phyloP scores from a whole-genome alignment of 64 coral and sea anemone species.

The Pocillopora verrucosa region DNA sequence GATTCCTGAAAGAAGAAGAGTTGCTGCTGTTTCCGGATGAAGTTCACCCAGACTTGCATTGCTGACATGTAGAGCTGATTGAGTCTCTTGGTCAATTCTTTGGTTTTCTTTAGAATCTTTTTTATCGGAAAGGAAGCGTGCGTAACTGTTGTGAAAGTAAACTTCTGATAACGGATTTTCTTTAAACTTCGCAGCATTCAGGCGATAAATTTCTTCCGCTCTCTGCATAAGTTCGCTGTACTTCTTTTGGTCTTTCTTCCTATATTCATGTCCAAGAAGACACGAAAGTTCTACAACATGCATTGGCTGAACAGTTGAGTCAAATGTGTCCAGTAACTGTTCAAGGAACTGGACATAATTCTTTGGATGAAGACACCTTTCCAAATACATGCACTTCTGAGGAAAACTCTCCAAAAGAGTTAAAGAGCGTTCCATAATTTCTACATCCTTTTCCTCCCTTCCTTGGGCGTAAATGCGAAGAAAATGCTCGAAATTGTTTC shows the following conservation, averaged over 20 bases:
- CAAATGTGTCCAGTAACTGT: not conserved
- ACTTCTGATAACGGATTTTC: not conserved
- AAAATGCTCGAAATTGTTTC: conserved; percentile 41
- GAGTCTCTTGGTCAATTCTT: not conserved
- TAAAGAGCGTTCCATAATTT: not conserved
- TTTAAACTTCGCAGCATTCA: not conserved
- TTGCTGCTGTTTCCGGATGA: conserved; percentile 10
- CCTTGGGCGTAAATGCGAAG: not conserved
- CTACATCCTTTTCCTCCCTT: not conserved
- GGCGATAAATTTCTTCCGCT: not conserved
- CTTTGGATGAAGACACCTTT: conserved; percentile 38
- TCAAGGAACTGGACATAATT: conserved; percentile 1
- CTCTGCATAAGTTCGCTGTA: conserved; percentile 13
- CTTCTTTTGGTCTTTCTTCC: conserved; percentile 2
- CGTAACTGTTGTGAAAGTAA: conserved; percentile 8
- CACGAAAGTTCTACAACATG: conserved; percentile 25
- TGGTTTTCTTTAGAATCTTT: not conserved
- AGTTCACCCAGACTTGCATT: not conserved
- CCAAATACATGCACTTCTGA: conserved; percentile 11
- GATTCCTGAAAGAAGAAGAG: conserved; percentile 1
- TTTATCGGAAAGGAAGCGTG: conserved; percentile 6
- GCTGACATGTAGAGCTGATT: not conserved
- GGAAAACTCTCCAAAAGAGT: not conserved
- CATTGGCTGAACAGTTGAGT: not conserved
- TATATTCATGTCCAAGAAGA: conserved; percentile 40